These are phyloP conservation scores for Zygaena filipendulae DNA, from an alignment of 2,888 invertebrate species.

Conservation along the genomic window DNA sequence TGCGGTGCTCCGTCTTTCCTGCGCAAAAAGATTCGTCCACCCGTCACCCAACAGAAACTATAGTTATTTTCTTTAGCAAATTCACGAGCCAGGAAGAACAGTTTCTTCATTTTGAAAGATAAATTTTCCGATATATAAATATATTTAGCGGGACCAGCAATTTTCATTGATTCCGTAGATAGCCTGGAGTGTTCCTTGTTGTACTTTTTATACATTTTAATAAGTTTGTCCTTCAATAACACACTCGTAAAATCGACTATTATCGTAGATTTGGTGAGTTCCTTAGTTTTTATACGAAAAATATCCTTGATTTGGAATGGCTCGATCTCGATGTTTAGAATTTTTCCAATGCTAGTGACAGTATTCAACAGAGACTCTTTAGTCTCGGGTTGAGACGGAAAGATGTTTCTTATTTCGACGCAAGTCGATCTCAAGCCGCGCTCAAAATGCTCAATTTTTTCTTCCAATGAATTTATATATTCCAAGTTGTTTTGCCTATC, in stretches of 20 bases:
- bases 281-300: neutral
- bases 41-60: neutral
- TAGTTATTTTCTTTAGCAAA: neutral
- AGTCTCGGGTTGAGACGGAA: neutral
- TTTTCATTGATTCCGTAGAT: neutral
- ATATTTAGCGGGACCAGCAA: neutral
- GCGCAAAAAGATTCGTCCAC: slow-evolving; percentile 1
- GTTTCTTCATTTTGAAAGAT: neutral
- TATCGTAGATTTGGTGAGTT: neutral
- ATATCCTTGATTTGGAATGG: neutral
- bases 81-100: slow-evolving; percentile 1
- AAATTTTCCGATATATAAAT: slow-evolving; percentile 3
- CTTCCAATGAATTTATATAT: neutral
- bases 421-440: neutral
- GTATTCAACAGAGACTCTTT: no score
- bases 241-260: neutral
- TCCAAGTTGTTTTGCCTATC: neutral
- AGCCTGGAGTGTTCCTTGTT: neutral
- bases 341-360: neutral
- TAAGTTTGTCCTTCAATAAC: neutral
- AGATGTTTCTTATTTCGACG: neutral
- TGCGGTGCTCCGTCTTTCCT: neutral
- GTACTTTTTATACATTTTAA: neutral
- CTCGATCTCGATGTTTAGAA: neutral
- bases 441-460: neutral